Evolutionary conservation across 1,140 invertebrate species (phyloP).

Genomic region (Lordiphosa mommai): DNA sequence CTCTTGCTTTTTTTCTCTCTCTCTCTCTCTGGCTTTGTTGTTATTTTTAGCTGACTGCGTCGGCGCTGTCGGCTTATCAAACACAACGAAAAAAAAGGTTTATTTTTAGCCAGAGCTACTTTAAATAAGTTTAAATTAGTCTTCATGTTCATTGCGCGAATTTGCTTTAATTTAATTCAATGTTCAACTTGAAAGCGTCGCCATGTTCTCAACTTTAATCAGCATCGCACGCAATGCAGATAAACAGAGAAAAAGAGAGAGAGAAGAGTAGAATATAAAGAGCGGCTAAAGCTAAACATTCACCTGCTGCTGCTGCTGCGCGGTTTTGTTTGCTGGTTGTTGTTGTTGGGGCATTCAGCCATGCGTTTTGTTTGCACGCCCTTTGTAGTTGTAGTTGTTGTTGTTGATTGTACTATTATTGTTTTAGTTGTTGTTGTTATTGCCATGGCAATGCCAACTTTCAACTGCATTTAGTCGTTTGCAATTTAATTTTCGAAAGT

Average conservation of each 20-base stretch:
- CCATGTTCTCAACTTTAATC: conserved; percentile 26
- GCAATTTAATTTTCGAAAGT: conserved; percentile 44
- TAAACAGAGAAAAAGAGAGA: neutral
- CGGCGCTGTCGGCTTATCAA: conserved; percentile 54
- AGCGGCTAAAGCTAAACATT: neutral
- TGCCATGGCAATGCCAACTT: conserved; percentile 55
- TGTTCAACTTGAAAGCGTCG: conserved; percentile 28
- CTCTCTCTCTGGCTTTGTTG: conserved; percentile 2
- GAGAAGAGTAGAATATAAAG: neutral
- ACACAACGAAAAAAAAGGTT: conserved; percentile 20
- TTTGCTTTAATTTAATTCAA: conserved; percentile 68
- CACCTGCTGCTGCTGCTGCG: conserved; percentile 28
- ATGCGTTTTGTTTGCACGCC: conserved; percentile 71
- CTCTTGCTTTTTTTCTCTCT: neutral
- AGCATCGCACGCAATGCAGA: conserved; percentile 15
- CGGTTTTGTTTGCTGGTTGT: conserved; percentile 9
- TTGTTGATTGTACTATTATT: conserved; percentile 26
- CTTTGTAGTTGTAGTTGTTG: conserved; percentile 34
- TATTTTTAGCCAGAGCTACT: conserved; percentile 61
- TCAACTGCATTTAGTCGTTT: conserved; percentile 41
- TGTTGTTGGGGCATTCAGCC: conserved; percentile 56
- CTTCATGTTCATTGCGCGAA: conserved; percentile 50
- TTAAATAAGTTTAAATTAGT: conserved; percentile 50
- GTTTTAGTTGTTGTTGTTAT: conserved; percentile 37
- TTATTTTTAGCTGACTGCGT: conserved; percentile 32